Conservation (phyloP, 2,888 invertebrate genomes). For the Melanostoma scalare region DNA sequence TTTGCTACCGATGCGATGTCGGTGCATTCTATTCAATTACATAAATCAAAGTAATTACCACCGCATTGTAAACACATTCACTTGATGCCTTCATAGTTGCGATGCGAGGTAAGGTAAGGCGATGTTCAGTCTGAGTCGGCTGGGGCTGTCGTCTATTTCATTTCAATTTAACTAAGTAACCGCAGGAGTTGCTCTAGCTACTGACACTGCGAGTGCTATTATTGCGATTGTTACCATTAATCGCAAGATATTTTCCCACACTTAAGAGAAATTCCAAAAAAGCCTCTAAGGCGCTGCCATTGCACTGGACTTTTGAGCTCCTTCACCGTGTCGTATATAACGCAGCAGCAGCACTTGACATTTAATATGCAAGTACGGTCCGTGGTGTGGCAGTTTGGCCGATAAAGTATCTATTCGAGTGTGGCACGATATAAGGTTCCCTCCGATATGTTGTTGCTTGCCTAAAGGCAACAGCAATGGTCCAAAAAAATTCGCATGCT, state of each 20-base stretch:
- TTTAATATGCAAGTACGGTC: conserved; percentile 53
- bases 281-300: conserved; percentile 5
- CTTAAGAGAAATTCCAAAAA: conserved; percentile 66
- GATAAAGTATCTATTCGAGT: conserved; percentile 47
- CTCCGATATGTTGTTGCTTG: conserved; percentile 13
- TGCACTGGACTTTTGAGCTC: conserved; percentile 11
- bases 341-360: conserved; percentile 43
- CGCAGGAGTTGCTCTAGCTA: conserved; percentile 35
- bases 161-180: conserved; percentile 52
- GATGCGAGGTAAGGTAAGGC: background rate
- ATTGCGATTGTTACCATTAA: conserved; percentile 56
- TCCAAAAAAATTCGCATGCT: conserved; percentile 53
- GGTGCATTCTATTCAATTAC: conserved; percentile 65
- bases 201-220: conserved; percentile 37
- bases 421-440: conserved; percentile 40
- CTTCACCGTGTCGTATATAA: conserved; percentile 5
- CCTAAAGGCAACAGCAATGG: conserved; percentile 18
- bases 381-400: conserved; percentile 34
- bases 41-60: conserved; percentile 71
- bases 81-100: conserved; percentile 42
- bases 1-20: conserved; percentile 23
- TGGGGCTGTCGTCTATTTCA: conserved; percentile 44
- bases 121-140: background rate
- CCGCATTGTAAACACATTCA: conserved; percentile 63
- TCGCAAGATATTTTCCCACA: conserved; percentile 68